Base-by-base conservation (phyloP, 2,797 vertebrate genomes). In the Mastacembelus armatus region DNA sequence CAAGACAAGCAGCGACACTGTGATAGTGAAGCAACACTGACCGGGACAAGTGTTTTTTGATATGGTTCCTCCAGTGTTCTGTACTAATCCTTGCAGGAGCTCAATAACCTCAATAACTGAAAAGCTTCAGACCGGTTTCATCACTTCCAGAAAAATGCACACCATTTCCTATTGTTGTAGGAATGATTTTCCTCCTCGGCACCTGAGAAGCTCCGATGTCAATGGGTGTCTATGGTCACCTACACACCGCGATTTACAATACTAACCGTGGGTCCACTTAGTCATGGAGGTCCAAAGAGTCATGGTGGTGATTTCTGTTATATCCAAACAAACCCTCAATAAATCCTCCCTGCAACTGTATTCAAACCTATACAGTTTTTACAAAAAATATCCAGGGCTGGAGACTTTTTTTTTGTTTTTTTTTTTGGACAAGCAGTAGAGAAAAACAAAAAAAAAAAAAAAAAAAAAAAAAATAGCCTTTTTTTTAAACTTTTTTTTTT, bases 401-500 rank as follows among this genome's bases (percentile, higher is more conserved):
- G 65, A 88, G 74, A 78, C 69, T 65, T 56, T 68, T 76, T n/a
- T n/a, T n/a, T n/a, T n/a, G n/a, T n/a, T n/a, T n/a, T n/a, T n/a
- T 71, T 84, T 81, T 71, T 66, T 74, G 73, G 59, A 84, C 80
- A 83, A 85, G 84, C 84, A 85, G 80, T 60, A 73, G 71, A 88
- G 62, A 83, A 88, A 68, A 66, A 15, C 19, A 58, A 84, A 78
- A 84, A 85, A 89, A 83, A 47, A 51, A 51, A 6, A 48, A 78
- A 81, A 86, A 63, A 63, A 58, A 85, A 82, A 88, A 87, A 83
- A 75, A 76, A 72, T 64, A 36, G 85, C 39, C 62, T n/a, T 75
- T 86, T 91, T 92, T 84, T 80, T 57, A 78, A 80, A 77, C 69
- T 67, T 77, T 88, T 91, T 91, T 84, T 80, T 91, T 84, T 80